A percentile compares a stretch with the other conserved stretches of the same genome.
Evolutionary conservation across 2,113 vertebrate genomes (phyloP).

Genomic region (Halcyon senegalensis): DNA sequence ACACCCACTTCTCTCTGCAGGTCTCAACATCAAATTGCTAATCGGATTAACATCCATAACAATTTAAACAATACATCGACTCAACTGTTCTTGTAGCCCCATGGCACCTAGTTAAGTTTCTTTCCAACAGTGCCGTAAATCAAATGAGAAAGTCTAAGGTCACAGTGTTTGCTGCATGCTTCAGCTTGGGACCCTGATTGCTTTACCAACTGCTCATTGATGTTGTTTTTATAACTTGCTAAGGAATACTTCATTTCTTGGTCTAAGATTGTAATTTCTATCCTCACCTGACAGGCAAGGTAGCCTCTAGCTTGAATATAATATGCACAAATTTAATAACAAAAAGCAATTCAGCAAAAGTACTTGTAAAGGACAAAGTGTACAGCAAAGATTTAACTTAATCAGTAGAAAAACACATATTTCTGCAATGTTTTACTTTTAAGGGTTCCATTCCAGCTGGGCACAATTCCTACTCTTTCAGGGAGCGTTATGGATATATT

Average conservation of each 20-base stretch:
- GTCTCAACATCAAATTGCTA: conserved; percentile 69
- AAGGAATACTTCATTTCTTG: conserved; percentile 30
- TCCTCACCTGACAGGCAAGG: conserved; percentile 9
- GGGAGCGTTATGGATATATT: not conserved
- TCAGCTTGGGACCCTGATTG: conserved; percentile 66
- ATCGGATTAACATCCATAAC: conserved; percentile 77
- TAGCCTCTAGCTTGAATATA: not conserved
- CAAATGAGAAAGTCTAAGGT: conserved; percentile 69
- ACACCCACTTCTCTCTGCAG: conserved; percentile 41
- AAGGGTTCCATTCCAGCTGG: not conserved
- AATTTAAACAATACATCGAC: conserved; percentile 69
- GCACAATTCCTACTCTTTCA: not conserved
- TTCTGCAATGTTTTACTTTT: not conserved
- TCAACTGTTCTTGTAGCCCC: conserved; percentile 58
- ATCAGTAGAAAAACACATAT: not conserved
- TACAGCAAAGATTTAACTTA: not conserved
- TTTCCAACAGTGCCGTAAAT: conserved; percentile 72
- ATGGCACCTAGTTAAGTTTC: conserved; percentile 68
- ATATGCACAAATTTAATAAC: not conserved
- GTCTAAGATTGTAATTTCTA: not conserved
- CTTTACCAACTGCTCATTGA: conserved; percentile 81
- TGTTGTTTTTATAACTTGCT: conserved; percentile 57
- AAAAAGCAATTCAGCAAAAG: not conserved
- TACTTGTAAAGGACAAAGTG: not conserved
- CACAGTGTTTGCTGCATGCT: conserved; percentile 51